phyloP scores from a whole-genome alignment of 2,888 invertebrate species.

The Acrobasis suavella region DNA sequence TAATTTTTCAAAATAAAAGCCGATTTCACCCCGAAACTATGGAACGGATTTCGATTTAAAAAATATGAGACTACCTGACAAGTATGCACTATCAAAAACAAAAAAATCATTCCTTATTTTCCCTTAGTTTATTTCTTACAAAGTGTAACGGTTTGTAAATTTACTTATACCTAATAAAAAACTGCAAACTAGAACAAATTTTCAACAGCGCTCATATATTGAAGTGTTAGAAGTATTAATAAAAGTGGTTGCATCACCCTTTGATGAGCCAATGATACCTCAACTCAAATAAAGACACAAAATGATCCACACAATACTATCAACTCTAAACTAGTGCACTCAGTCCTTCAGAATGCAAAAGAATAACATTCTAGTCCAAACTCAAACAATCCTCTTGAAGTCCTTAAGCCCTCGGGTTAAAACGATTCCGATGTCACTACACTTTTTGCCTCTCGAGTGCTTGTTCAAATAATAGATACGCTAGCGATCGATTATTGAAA shows the following conservation, averaged over 20 bases:
- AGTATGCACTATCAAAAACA: no score
- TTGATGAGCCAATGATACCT: neutral
- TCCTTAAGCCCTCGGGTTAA: slow-evolving; percentile 57
- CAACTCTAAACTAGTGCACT: slow-evolving; percentile 37
- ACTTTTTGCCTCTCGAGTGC: slow-evolving; percentile 43
- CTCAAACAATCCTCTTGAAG: slow-evolving; percentile 38
- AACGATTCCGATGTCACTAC: slow-evolving; percentile 69
- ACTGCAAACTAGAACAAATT: no score
- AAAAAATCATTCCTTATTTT: no score
- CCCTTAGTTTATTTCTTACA: no score
- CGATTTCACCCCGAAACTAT: no score
- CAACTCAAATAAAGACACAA: slow-evolving; percentile 3
- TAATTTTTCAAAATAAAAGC: no score
- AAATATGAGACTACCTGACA: no score
- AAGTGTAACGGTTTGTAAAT: no score
- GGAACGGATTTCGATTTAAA: no score
- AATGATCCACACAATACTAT: neutral
- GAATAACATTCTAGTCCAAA: slow-evolving; percentile 58
- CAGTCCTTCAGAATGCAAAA: slow-evolving; percentile 47
- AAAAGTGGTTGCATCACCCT: neutral
- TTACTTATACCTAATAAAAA: no score
- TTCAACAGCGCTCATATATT: no score
- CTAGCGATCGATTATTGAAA: neutral
- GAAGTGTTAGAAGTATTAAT: neutral
- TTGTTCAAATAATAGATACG: slow-evolving; percentile 25